Base-by-base conservation (phyloP, 2,113 vertebrate genomes). In the Balaeniceps rex region DNA sequence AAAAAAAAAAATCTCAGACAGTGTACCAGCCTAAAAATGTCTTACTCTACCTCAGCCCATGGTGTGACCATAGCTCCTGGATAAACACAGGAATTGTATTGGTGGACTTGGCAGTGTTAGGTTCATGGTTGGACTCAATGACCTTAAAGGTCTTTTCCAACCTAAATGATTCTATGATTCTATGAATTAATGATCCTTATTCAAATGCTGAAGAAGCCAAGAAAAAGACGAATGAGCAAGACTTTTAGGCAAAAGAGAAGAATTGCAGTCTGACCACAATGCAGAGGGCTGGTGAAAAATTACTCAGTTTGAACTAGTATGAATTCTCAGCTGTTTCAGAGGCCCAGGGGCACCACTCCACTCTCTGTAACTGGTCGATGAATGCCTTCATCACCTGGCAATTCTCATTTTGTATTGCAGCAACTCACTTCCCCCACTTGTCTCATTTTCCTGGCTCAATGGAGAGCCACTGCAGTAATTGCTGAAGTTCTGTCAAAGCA, bases 391-490 rank as follows among this genome's bases (percentile, higher is more conserved):
- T 94, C 74, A 82, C 78, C 52, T 91, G n/a, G n/a, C 9, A 54
- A 68, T 80, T 88, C 79, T 95, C 40, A 52, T 83, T 86, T 86
- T 69, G 12, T 61, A 34, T 64, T 87, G n/a, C 28, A 94, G 60
- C 57, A 88, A 49, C 54, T 34, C 1, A 2, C 23, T 75, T 93
- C 9, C 34, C 74, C 38, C 42, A 34, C 18, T 57, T 63, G 63
- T 47, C 69, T 93, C 25, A 22, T 92, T 82, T 93, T 47, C 82
- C 42, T 87, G 81, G 24, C 46, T 95, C 81, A 21, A 36, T 70
- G 38, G 34, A 44, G 44, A 87, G 19, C 15, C 42, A 33, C 38
- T 84, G 84, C 26, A 60, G 42, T 90, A 88, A 72, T 38, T 79
- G n/a, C 33, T 90, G 29, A 78, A 47, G 38, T 65, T 94, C 65